A percentile compares a stretch with the other conserved stretches of the same genome.
Evolutionary conservation across 2,797 vertebrate genomes (phyloP).

Genomic region (Myotis daubentonii): DNA sequence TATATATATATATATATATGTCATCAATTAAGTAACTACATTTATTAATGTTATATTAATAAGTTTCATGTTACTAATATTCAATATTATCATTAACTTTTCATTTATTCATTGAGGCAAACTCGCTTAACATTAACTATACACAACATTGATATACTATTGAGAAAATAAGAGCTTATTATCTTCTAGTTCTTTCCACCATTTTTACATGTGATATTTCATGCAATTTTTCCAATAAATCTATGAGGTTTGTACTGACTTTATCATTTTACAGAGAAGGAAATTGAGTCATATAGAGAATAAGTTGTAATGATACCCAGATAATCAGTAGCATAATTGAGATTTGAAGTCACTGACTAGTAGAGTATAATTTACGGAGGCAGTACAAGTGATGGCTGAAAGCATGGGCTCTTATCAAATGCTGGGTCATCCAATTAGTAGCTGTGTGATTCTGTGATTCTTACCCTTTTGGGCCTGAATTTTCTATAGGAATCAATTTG

Average conservation of each 20-base stretch:
- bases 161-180: slow-evolving; percentile 29
- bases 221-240: not conserved
- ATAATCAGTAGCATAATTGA: not conserved
- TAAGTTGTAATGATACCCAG: not conserved
- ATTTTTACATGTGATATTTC: not conserved
- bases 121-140: not conserved
- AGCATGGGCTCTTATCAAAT: not conserved
- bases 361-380: not conserved
- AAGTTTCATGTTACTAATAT: not conserved
- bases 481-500: not conserved
- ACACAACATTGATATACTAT: not conserved
- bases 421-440: not conserved
- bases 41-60: slow-evolving; percentile 6
- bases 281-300: not conserved
- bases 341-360: not conserved
- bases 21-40: not conserved
- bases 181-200: not conserved
- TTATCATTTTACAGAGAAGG: not conserved
- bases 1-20: no score
- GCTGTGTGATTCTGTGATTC: not conserved
- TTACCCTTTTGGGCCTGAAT: not conserved
- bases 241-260: not conserved
- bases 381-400: not conserved
- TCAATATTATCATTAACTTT: not conserved
- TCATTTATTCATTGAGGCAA: not conserved